A percentile compares a stretch with the other conserved stretches of the same genome.
Conservation (phyloP, 2,113 vertebrate genomes). For the Pollimyrus isidori region DNA sequence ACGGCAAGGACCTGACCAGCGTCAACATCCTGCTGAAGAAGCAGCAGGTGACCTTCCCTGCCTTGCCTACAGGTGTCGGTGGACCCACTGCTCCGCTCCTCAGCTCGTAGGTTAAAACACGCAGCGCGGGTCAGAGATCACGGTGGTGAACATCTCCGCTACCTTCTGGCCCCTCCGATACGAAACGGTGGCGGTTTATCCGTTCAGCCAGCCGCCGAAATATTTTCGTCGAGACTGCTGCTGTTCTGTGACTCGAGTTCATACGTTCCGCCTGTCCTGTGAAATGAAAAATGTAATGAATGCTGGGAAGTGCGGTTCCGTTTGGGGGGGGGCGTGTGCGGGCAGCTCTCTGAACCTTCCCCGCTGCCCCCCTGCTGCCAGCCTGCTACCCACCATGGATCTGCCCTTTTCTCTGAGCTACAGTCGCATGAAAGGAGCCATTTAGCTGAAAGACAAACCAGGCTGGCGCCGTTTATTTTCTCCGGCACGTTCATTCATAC, state of each 20-base stretch:
- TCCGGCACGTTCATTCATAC: neutral
- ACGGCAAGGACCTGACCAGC: slow-evolving; percentile 91
- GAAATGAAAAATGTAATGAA: neutral
- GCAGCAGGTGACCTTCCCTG: slow-evolving; percentile 68
- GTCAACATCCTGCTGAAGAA: slow-evolving; percentile 96
- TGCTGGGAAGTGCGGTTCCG: neutral
- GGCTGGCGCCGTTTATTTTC: slow-evolving; percentile 3
- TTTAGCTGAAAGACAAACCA: neutral
- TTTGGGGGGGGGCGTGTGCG: neutral
- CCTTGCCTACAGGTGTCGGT: neutral
- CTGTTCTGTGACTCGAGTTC: neutral
- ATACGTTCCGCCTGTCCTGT: neutral
- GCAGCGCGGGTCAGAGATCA: neutral
- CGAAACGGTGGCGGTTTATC: neutral
- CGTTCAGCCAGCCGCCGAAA: neutral
- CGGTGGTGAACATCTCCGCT: neutral
- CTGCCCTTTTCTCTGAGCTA: neutral
- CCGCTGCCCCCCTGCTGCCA: neutral
- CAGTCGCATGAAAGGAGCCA: neutral
- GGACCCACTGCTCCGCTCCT: neutral
- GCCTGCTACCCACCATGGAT: neutral
- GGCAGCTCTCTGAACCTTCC: neutral
- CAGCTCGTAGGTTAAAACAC: neutral
- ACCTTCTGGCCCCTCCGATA: neutral
- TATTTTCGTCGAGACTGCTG: neutral